A percentile compares a stretch with the other conserved stretches of the same genome.
Evolutionary conservation across 1,140 invertebrate genomes (phyloP).

Genomic region (Rhynchophorus ferrugineus): DNA sequence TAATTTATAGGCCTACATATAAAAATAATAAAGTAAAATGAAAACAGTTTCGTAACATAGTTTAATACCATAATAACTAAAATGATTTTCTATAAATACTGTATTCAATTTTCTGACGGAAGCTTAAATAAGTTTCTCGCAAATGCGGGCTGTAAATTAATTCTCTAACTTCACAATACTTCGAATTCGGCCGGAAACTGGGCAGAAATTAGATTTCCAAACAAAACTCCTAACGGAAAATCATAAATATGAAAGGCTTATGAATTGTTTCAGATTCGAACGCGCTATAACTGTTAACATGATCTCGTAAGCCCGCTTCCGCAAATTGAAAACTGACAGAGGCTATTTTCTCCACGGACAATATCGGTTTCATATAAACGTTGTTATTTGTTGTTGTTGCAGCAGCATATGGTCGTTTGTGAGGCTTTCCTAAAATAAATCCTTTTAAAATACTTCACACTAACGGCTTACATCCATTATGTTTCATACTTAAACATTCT

Average conservation of each 20-base stretch:
- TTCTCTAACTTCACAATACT: no score
- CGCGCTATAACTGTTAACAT: neutral
- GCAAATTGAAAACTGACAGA: neutral
- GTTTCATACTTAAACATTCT: neutral
- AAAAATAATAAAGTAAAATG: no score
- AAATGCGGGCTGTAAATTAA: no score
- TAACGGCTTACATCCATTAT: neutral
- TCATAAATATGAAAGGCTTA: neutral
- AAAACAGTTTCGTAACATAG: no score
- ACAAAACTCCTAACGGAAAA: neutral
- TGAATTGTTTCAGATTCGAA: neutral
- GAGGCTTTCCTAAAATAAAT: slow-evolving; percentile 1
- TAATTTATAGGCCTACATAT: no score
- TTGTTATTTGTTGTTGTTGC: no score
- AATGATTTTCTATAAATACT: no score
- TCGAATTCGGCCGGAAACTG: neutral
- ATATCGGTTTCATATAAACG: slow-evolving; percentile 1
- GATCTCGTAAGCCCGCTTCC: neutral
- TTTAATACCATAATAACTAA: no score
- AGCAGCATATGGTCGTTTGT: neutral
- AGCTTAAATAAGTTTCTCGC: no score
- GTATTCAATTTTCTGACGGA: no score
- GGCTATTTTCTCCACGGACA: slow-evolving; percentile 1
- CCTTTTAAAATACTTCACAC: neutral
- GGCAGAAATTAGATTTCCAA: neutral